Conservation (phyloP, 2,113 vertebrate species). For the Hippotragus niger region DNA sequence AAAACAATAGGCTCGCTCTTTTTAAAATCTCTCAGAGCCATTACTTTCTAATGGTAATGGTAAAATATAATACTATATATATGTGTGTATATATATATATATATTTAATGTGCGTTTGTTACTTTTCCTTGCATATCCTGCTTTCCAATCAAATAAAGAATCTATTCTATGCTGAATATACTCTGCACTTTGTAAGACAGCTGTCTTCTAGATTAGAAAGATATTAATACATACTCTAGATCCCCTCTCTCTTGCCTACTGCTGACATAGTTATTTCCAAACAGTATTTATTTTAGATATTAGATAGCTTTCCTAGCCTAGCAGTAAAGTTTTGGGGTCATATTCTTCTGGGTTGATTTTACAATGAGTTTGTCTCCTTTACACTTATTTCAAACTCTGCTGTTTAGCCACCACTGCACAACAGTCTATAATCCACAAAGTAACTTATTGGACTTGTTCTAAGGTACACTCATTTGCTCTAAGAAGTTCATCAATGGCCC, state of each 20-base stretch:
- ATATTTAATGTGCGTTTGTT: neutral
- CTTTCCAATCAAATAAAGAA: neutral
- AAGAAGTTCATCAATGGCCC: neutral
- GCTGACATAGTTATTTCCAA: neutral
- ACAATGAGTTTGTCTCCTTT: neutral
- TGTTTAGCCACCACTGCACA: neutral
- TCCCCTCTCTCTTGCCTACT: neutral
- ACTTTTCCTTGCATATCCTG: neutral
- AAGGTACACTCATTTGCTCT: constrained; percentile 11
- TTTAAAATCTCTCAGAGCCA: neutral
- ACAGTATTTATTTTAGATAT: constrained; percentile 4
- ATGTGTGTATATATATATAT: neutral
- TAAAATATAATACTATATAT: neutral
- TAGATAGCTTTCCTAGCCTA: neutral
- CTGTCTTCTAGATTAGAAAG: neutral
- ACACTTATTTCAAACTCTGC: neutral
- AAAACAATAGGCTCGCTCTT: neutral
- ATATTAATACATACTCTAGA: neutral
- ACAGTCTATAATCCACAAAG: neutral
- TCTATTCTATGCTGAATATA: neutral
- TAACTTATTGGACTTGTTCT: neutral
- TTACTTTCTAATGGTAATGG: neutral
- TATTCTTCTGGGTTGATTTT: neutral
- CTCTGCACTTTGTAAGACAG: neutral
- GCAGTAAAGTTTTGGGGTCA: neutral